These are phyloP conservation scores for Torymus tubicola DNA, from an alignment of 2,888 invertebrate species.

Conservation along the genomic window DNA sequence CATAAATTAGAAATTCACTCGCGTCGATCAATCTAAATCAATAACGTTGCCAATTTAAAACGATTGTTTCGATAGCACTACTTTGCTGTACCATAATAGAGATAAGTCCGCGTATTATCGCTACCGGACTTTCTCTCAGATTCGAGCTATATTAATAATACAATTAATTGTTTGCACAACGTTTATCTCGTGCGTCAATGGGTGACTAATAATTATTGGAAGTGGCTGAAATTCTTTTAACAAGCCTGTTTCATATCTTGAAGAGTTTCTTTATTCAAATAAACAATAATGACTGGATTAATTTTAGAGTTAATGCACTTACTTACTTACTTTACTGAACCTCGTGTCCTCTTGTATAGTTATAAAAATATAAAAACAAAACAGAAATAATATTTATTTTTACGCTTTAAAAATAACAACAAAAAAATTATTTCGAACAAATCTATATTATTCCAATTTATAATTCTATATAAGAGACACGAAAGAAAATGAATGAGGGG, in stretches of 20 bases:
- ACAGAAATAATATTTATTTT: no score
- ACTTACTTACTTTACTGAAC: no score
- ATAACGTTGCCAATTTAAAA: background rate
- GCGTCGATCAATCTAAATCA: background rate
- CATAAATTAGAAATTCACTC: background rate
- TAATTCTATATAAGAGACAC: no score
- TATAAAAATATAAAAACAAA: no score
- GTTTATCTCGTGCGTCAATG: conserved; percentile 34
- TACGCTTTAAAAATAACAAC: no score
- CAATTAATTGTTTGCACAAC: conserved; percentile 17
- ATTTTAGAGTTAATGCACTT: no score
- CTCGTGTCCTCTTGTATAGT: no score
- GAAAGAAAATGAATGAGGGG: background rate
- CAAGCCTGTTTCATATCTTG: background rate
- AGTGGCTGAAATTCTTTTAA: background rate
- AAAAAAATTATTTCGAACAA: no score
- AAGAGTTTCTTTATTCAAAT: no score
- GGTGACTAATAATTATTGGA: conserved; percentile 5
- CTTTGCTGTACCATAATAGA: background rate
- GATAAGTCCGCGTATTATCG: background rate
- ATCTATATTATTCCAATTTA: no score
- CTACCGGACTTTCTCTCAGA: background rate
- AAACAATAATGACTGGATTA: no score
- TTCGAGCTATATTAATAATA: conserved; percentile 6
- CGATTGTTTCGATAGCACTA: conserved; percentile 9